Percentiles rank a stretch among this genome's conserved stretches.
Conservation (phyloP, 1,140 invertebrate genomes). For the Ostrea denselamellosa region DNA sequence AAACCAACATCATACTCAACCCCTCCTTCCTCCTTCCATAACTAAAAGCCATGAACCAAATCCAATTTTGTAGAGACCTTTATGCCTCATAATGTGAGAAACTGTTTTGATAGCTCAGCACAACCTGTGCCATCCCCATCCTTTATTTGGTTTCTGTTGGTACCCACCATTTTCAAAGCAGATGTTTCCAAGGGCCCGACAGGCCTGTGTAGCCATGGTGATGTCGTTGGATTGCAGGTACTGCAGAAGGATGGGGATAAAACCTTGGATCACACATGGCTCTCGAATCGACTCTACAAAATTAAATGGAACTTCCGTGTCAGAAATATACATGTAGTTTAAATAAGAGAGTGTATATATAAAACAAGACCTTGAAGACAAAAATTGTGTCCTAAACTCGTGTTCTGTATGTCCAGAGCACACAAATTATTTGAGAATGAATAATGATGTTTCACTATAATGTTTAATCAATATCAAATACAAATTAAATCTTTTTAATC, state of each 20-base stretch:
- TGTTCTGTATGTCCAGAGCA: background rate
- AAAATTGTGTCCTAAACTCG: background rate
- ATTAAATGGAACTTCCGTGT: background rate
- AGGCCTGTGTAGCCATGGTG: conserved; percentile 82
- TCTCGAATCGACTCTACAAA: conserved; percentile 71
- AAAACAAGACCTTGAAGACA: too few species aligned
- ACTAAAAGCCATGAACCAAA: too few species aligned
- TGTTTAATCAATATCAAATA: background rate
- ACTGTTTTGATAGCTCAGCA: background rate
- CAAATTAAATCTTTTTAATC: background rate
- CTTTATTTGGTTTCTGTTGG: background rate
- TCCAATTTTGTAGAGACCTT: too few species aligned
- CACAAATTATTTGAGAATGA: background rate
- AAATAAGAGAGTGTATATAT: too few species aligned
- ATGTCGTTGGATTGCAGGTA: conserved; percentile 71
- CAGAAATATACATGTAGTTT: too few species aligned
- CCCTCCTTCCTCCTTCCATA: too few species aligned
- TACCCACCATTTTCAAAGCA: conserved; percentile 89
- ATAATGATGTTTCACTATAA: background rate
- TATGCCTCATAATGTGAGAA: too few species aligned
- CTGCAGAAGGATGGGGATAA: conserved; percentile 70
- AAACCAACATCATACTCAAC: too few species aligned
- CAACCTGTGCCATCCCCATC: background rate
- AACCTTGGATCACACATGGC: conserved; percentile 69
- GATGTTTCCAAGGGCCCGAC: conserved; percentile 91